Conservation (phyloP, 2,888 invertebrate genomes). For the Nymphalis polychloros region DNA sequence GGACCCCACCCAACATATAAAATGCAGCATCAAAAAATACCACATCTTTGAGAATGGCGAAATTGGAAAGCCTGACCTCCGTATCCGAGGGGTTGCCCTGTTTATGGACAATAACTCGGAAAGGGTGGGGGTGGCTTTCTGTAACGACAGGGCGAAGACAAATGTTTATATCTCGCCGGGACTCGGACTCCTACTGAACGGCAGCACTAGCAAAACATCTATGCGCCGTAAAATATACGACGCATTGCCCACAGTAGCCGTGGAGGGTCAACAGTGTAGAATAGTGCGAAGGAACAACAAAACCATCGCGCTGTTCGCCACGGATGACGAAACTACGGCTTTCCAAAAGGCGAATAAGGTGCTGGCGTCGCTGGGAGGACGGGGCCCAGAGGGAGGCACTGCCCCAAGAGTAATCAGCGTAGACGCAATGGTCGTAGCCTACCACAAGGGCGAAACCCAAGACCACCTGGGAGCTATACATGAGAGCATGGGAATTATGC, state of each 20-base stretch:
- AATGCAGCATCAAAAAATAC: no score
- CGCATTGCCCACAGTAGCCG: neutral
- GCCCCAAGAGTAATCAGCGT: conserved; percentile 10
- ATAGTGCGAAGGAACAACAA: neutral
- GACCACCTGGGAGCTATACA: conserved; percentile 13
- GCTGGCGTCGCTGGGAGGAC: neutral
- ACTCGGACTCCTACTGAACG: neutral
- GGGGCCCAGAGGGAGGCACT: neutral
- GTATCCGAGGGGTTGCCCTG: no score
- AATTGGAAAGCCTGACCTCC: no score
- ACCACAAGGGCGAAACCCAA: conserved; percentile 11
- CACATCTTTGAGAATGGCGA: no score
- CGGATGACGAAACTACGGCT: neutral
- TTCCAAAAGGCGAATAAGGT: neutral
- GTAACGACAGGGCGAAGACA: no score
- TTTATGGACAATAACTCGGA: no score
- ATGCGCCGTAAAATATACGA: neutral
- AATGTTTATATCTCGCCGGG: no score
- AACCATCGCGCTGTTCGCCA: conserved; percentile 6
- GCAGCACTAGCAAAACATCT: neutral
- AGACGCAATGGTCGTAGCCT: conserved; percentile 13
- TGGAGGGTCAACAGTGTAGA: neutral
- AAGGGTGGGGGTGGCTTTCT: no score
- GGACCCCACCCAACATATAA: no score
- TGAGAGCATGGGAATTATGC: conserved; percentile 12